phyloP scores from a whole-genome alignment of 2,113 vertebrate genomes.

The Lasiurus cinereus region DNA sequence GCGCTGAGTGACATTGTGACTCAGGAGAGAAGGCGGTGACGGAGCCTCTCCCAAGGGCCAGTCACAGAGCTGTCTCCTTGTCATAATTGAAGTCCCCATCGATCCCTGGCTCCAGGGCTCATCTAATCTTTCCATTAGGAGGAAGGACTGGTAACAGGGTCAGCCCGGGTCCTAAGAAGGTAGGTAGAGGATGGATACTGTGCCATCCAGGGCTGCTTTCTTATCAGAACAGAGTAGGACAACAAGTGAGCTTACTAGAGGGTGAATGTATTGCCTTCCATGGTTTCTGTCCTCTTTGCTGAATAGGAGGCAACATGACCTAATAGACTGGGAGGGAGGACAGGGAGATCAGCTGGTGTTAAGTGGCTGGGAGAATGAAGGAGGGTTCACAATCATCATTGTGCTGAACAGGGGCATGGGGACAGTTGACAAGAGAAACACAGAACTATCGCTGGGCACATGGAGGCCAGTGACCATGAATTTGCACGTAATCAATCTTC shows the following conservation, averaged over 20 bases:
- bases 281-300: not conserved
- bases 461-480: not conserved
- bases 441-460: too few species aligned
- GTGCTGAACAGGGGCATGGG: too few species aligned
- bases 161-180: not conserved
- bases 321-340: not conserved
- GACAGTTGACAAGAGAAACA: not conserved
- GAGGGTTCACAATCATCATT: not conserved
- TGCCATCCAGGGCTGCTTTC: too few species aligned
- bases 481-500: not conserved
- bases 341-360: not conserved
- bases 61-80: not conserved
- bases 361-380: not conserved
- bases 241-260: not conserved
- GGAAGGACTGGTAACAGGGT: too few species aligned
- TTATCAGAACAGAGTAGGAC: too few species aligned
- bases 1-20: not conserved
- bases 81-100: not conserved
- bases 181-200: accelerated
- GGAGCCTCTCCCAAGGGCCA: not conserved
- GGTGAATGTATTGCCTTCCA: not conserved
- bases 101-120: not conserved
- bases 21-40: too few species aligned
- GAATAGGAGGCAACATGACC: not conserved
- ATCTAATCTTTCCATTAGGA: too few species aligned